Conservation (phyloP, 2,888 invertebrate species). For the Platynereis dumerilii region DNA sequence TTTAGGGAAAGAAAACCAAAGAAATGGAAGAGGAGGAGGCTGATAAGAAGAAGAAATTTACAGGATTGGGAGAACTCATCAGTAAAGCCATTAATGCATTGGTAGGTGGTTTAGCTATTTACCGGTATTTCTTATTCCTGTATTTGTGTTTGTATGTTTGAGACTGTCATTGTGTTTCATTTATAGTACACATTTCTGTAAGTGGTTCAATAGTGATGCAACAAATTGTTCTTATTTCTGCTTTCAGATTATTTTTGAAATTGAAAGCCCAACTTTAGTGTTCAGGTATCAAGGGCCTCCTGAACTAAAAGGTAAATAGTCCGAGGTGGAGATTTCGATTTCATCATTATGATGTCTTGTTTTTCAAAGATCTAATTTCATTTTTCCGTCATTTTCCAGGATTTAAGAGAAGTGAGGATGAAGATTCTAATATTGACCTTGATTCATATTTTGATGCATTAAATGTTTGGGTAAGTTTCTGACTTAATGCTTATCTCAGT, state of each 20-base stretch:
- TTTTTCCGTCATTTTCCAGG: not conserved
- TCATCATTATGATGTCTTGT: too few relatives aligned
- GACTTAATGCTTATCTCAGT: too few relatives aligned
- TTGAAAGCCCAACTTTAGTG: constrained; percentile 83
- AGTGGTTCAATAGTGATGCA: too few relatives aligned
- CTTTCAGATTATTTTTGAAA: constrained; percentile 73
- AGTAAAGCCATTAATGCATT: constrained; percentile 1
- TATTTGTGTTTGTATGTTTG: too few relatives aligned
- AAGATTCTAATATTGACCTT: constrained; percentile 9
- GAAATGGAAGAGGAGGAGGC: constrained; percentile 11
- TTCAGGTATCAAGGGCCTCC: constrained; percentile 81
- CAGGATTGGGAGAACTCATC: constrained; percentile 1
- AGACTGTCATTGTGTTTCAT: too few relatives aligned
- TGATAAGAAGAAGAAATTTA: not conserved
- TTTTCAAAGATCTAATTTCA: too few relatives aligned
- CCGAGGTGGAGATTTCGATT: too few relatives aligned
- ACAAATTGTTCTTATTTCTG: too few relatives aligned
- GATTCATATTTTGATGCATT: constrained; percentile 55
- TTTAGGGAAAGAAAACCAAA: constrained; percentile 3
- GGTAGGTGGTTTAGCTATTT: constrained; percentile 2
- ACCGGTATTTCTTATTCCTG: not conserved
- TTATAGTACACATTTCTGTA: too few relatives aligned
- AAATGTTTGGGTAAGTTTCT: constrained; percentile 59
- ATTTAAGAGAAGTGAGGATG: not conserved
- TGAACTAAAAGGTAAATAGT: constrained; percentile 36